Evolutionary conservation across 2,888 invertebrate species (phyloP), one percentile per base, ranked within the genome.

Genomic region (Rhingia rostrata): DNA sequence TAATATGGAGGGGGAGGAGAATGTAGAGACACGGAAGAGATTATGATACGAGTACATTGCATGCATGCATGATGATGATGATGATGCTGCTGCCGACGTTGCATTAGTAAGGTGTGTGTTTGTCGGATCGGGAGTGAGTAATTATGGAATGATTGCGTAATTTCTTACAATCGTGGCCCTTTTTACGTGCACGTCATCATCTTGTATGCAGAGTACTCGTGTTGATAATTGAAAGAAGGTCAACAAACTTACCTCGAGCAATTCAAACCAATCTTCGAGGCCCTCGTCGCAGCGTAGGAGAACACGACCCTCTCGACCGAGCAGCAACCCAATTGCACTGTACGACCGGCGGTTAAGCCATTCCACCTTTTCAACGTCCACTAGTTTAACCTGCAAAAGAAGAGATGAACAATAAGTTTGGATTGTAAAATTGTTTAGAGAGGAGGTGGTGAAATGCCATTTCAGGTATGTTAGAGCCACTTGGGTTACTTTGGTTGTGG

Each of bases 331-430:
- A 86, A 94, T 93, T 86, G 93, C 92, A 88, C 93, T 94, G 88
- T 94, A 94, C 66, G 93, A 94, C 87, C 94, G 93, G 86, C 94
- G 93, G 89, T 94, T 94, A 78, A 94, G 92, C 94, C 94, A 94
- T 90, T 94, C 94, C 54, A 94, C 93, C 87, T 93, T 93, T 87
- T 94, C 94, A 54, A 94, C 93, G 89, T 94, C 94, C 67, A 94
- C 93, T 86, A 94, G 91, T 89, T 93, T 93, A 84, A 94, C 92
- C 93, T 93, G 89, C 0, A 67, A 63, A 12, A 43, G n/a, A 22
- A 43, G 35, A 45, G 2, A 32, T 4, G 6, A 37, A 39, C 41
- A 41, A 41, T 22, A 2, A 22, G 22, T 22, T 22, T 22, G 45
- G 33, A 37, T 22, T 22, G 22, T 22, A 22, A 22, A 22, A 22